Percentiles rank a stretch among this genome's conserved stretches.
Evolutionary conservation across 2,888 invertebrate species (phyloP).

Genomic region (Stramonita haemastoma): DNA sequence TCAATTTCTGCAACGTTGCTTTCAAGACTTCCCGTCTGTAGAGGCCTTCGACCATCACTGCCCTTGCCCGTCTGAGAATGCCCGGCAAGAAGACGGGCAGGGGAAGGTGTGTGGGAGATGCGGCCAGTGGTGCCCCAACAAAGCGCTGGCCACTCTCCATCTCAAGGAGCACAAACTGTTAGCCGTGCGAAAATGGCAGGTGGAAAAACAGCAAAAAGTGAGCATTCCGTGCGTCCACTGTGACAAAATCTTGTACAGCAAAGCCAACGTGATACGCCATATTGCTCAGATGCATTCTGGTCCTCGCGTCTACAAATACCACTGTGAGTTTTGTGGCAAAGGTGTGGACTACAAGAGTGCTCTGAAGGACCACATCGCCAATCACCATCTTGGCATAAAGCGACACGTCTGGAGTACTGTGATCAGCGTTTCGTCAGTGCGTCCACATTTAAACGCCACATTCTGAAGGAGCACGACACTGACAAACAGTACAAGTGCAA

Average conservation of each 20-base stretch:
- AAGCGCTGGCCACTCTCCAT: no score
- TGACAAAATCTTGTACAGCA: slow-evolving; percentile 28
- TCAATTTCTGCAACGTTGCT: no score
- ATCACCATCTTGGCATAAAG: slow-evolving; percentile 14
- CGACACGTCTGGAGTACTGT: slow-evolving; percentile 26
- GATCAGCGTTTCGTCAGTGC: slow-evolving; percentile 35
- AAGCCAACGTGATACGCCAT: slow-evolving; percentile 22
- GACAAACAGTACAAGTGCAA: slow-evolving; percentile 37
- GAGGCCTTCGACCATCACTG: no score
- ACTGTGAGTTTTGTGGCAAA: slow-evolving; percentile 37
- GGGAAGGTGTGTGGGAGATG: no score
- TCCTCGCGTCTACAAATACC: slow-evolving; percentile 24
- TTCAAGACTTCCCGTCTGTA: no score
- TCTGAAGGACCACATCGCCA: slow-evolving; percentile 36
- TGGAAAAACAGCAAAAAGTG: background rate
- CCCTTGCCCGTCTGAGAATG: no score
- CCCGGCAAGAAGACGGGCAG: no score
- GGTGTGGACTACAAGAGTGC: slow-evolving; percentile 18
- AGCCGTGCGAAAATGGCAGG: background rate
- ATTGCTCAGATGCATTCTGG: slow-evolving; percentile 3
- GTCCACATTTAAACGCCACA: slow-evolving; percentile 28
- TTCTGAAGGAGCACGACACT: slow-evolving; percentile 37
- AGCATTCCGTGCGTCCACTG: slow-evolving; percentile 9
- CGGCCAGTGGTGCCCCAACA: no score
- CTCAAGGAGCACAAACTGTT: background rate